Conservation (phyloP, 1,140 invertebrate species). For the Homalodisca vitripennis region DNA sequence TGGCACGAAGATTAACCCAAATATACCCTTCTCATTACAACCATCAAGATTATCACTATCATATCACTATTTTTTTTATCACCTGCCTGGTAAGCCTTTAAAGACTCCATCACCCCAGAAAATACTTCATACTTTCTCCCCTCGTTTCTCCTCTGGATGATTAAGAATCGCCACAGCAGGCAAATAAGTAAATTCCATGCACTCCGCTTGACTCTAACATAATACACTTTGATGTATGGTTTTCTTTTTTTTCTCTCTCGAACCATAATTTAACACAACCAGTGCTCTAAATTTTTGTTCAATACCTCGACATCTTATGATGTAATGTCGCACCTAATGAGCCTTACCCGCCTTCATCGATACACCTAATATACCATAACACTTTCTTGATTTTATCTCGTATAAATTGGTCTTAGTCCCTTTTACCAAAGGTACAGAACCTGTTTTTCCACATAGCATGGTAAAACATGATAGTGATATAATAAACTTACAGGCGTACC, state of each 20-base stretch:
- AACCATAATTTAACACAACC: background rate
- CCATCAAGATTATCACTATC: no score
- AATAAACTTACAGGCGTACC: no score
- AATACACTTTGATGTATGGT: background rate
- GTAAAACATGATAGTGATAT: constrained; percentile 14
- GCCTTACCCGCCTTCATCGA: background rate
- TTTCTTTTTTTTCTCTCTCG: background rate
- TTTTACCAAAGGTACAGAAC: constrained; percentile 4
- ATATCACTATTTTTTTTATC: background rate
- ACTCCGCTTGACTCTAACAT: no score
- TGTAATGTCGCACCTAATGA: background rate
- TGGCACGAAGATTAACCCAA: no score
- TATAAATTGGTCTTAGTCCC: constrained; percentile 1
- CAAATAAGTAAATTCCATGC: no score
- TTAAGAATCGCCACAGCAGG: background rate
- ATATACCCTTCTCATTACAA: no score
- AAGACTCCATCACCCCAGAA: background rate
- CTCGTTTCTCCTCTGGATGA: background rate
- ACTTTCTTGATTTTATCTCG: background rate
- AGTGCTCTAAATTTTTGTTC: background rate
- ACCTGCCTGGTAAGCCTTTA: background rate
- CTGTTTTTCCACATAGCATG: background rate
- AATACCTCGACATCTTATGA: background rate
- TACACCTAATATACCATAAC: background rate
- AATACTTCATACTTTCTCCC: background rate